Conservation (phyloP, 2,888 invertebrate genomes). For the Fragum sueziense region DNA sequence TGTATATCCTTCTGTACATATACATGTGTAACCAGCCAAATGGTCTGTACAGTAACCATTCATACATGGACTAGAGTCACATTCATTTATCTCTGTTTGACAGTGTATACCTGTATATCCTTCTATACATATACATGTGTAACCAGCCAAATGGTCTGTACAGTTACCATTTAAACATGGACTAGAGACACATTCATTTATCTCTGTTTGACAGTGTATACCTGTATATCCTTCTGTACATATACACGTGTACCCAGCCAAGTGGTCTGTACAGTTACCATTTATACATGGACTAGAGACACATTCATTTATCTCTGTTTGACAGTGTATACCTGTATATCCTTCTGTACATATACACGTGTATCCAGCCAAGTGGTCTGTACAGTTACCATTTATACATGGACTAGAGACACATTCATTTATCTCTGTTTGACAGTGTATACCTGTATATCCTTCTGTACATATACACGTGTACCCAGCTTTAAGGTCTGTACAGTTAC, state of each 20-base stretch:
- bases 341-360: not conserved
- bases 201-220: not conserved
- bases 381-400: slow-evolving; percentile 1
- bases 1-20: not conserved
- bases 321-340: slow-evolving; percentile 52
- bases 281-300: not conserved
- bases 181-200: not conserved
- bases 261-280: slow-evolving; percentile 6
- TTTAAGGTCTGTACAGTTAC: not conserved
- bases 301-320: slow-evolving; percentile 30
- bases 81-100: not conserved
- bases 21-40: not conserved
- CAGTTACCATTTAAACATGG: slow-evolving; percentile 16
- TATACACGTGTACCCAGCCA: not conserved
- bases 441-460: not conserved
- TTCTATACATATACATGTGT: not conserved
- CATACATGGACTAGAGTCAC: not conserved
- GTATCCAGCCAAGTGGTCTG: not conserved
- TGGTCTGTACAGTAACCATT: slow-evolving; percentile 2
- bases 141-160: not conserved
- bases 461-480: not conserved
- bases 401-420: slow-evolving; percentile 7
- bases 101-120: not conserved
- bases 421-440: not conserved
- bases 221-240: slow-evolving; percentile 5